phyloP scores from a whole-genome alignment of 2,113 vertebrate species.

The Vanacampus margaritifer region DNA sequence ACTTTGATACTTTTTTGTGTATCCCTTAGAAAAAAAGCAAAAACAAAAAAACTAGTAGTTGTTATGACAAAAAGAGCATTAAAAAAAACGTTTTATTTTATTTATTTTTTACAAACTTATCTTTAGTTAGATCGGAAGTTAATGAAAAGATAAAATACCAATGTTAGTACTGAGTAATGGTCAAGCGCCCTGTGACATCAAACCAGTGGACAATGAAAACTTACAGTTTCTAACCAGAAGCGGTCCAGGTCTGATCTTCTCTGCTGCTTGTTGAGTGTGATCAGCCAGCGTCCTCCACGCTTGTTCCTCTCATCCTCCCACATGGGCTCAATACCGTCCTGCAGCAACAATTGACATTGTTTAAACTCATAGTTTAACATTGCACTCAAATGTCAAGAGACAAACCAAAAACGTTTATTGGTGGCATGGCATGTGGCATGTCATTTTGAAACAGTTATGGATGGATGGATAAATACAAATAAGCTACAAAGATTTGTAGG shows the following conservation, averaged over 20 bases:
- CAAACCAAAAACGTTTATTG: neutral
- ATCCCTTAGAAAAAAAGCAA: no score
- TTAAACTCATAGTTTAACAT: slow-evolving; percentile 10
- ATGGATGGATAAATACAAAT: no score
- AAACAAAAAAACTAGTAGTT: no score
- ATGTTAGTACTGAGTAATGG: no score
- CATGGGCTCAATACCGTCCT: slow-evolving; percentile 98
- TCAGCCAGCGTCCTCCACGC: slow-evolving; percentile 92
- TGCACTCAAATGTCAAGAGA: neutral
- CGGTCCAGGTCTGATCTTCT: slow-evolving; percentile 93
- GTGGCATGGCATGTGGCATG: neutral
- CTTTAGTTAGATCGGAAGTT: no score
- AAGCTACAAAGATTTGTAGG: neutral
- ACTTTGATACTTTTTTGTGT: no score
- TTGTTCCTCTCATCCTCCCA: slow-evolving; percentile 99
- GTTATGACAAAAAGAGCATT: no score
- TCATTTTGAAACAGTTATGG: slow-evolving; percentile 4
- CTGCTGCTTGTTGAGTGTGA: slow-evolving; percentile 95
- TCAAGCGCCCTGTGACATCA: neutral
- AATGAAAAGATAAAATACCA: no score
- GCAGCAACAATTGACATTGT: slow-evolving; percentile 36
- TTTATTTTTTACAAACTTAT: no score
- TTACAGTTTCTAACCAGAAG: slow-evolving; percentile 98
- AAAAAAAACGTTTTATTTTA: no score
- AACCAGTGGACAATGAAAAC: slow-evolving; percentile 34